A percentile compares a stretch with the other conserved stretches of the same genome.
These are phyloP conservation scores for Scaptomyza graminum DNA, from an alignment of 1,140 invertebrate genomes.

Conservation along the genomic window DNA sequence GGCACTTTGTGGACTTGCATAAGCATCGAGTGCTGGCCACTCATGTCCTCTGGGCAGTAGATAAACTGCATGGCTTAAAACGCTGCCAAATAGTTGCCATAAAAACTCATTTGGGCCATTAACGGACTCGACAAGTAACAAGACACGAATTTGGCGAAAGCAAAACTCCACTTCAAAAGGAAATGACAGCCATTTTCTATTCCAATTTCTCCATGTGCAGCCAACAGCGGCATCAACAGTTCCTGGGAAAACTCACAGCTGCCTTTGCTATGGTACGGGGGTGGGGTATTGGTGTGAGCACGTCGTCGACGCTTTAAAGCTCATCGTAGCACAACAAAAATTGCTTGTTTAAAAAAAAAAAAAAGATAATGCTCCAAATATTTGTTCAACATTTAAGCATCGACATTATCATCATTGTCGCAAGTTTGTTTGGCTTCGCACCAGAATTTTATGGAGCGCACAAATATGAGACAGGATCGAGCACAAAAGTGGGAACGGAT, in stretches of 20 bases:
- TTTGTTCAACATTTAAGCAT: slow-evolving; percentile 59
- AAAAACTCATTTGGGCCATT: slow-evolving; percentile 69
- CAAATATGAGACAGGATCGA: slow-evolving; percentile 56
- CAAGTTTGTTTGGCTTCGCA: slow-evolving; percentile 69
- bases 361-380: slow-evolving; percentile 55
- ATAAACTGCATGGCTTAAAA: slow-evolving; percentile 43
- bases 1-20: slow-evolving; percentile 22
- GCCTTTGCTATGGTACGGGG: slow-evolving; percentile 10
- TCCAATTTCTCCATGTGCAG: slow-evolving; percentile 27
- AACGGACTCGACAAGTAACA: slow-evolving; percentile 30
- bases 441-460: slow-evolving; percentile 79
- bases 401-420: slow-evolving; percentile 72
- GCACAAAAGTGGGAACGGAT: slow-evolving; percentile 6
- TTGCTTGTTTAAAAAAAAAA: slow-evolving; percentile 71
- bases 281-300: not conserved
- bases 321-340: slow-evolving; percentile 52
- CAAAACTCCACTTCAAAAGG: slow-evolving; percentile 43
- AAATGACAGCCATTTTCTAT: slow-evolving; percentile 72
- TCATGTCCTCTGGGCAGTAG: slow-evolving; percentile 32
- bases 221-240: slow-evolving; percentile 5
- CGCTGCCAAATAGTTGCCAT: slow-evolving; percentile 55
- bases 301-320: slow-evolving; percentile 59
- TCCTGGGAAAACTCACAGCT: slow-evolving; percentile 74
- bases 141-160: slow-evolving; percentile 35
- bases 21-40: slow-evolving; percentile 13